These are phyloP conservation scores for Amblyteles armatorius DNA, from an alignment of 2,888 invertebrate genomes.

Conservation along the genomic window DNA sequence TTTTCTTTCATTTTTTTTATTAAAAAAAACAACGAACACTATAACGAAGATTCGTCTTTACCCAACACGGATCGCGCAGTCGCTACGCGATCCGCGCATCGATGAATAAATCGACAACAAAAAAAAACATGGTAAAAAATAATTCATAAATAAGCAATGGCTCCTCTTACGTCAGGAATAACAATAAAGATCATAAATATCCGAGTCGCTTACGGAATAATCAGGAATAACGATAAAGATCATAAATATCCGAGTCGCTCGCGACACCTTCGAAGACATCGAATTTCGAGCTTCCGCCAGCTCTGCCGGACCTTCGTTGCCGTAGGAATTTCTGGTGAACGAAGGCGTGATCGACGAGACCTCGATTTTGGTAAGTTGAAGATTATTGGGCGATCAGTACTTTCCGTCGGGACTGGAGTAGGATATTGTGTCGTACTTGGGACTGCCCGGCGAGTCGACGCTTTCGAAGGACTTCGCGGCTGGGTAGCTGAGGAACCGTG, in stretches of 20 bases:
- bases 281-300: background rate
- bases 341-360: background rate
- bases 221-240: conserved; percentile 41
- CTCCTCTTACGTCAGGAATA: conserved; percentile 46
- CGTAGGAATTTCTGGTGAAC: background rate
- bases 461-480: conserved; percentile 72
- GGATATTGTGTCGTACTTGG: conserved; percentile 82
- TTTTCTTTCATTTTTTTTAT: conserved; percentile 68
- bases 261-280: conserved; percentile 19
- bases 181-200: conserved; percentile 59
- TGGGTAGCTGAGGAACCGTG: conserved; percentile 76
- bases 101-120: background rate
- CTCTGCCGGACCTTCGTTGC: background rate
- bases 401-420: conserved; percentile 80
- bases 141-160: conserved; percentile 73
- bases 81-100: conserved; percentile 24
- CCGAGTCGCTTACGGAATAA: conserved; percentile 35
- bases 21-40: conserved; percentile 71
- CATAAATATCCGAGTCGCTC: conserved; percentile 55
- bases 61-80: conserved; percentile 71
- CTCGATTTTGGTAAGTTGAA: conserved; percentile 27
- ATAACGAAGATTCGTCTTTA: conserved; percentile 62
- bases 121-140: conserved; percentile 56
- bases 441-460: conserved; percentile 63
- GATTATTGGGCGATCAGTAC: conserved; percentile 67